These are phyloP conservation scores for Saccostrea cuccullata DNA, from an alignment of 1,140 invertebrate genomes.

Conservation along the genomic window DNA sequence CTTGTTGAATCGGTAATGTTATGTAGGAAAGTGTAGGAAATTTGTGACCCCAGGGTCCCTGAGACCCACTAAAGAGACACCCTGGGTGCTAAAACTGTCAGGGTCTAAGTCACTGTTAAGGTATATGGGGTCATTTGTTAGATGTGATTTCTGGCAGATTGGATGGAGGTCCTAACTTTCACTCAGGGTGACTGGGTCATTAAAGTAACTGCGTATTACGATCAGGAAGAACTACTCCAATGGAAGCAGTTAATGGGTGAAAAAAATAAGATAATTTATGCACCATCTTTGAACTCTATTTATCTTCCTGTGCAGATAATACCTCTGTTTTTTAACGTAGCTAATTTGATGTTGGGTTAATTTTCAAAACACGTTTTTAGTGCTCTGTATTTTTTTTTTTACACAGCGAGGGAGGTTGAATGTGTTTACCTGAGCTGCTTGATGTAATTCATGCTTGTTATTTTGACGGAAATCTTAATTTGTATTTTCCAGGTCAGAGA, in stretches of 20 bases:
- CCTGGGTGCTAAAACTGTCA: slow-evolving; percentile 6
- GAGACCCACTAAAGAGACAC: neutral
- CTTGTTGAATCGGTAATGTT: slow-evolving; percentile 16
- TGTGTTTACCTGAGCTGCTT: slow-evolving; percentile 14
- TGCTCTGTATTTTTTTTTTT: neutral
- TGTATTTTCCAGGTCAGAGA: slow-evolving; percentile 35
- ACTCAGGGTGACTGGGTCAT: slow-evolving; percentile 10
- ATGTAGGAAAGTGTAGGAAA: neutral
- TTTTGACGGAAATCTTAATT: slow-evolving; percentile 16
- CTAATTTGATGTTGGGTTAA: slow-evolving; percentile 5
- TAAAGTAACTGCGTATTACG: slow-evolving; percentile 13
- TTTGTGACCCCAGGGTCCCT: neutral
- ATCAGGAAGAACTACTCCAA: neutral
- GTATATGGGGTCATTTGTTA: neutral
- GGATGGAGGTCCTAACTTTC: slow-evolving; percentile 12
- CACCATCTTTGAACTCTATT: neutral
- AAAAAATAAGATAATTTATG: neutral
- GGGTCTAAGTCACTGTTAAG: neutral
- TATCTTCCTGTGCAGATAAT: neutral
- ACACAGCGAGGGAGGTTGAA: neutral
- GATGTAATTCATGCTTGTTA: neutral
- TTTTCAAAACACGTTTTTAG: slow-evolving; percentile 2
- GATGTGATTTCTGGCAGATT: neutral
- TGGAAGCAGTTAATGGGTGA: neutral
- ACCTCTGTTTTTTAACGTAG: neutral